Evolutionary conservation across 2,888 invertebrate species (phyloP), one percentile per base, ranked within the genome.

Genomic region (Tenthredo livida): DNA sequence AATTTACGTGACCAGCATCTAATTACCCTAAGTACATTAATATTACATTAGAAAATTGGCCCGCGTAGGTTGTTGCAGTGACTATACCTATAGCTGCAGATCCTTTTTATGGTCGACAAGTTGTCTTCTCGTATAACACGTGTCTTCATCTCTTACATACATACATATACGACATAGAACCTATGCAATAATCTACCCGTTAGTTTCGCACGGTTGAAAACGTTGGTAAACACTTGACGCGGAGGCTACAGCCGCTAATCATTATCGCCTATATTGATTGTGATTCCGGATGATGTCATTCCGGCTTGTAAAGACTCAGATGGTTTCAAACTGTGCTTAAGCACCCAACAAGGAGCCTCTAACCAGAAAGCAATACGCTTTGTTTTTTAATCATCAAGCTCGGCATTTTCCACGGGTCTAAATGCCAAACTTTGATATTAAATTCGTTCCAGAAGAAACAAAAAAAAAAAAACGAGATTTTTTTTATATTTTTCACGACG

Each of bases 191-290:
- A 80, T 40, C 40, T 50, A 61, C 80, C 40, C 83, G 83, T 83
- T 67, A 43, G 65, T 67, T 83, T 67, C 67, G 83, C 83, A 83
- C 83, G 83, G 65, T 83, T 83, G 47, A 83, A 83, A 67, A 83
- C 29, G 43, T 83, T 29, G 17, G 83, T 83, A 83, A 83, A 83
- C 67, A 83, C 83, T 83, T 70, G 83, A 43, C 83, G 67, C n/a
- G 43, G 29, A 37, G 37, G n/a, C 25, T 83, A 67, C 43, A 83
- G 47, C 47, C 83, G 83, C 47, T 67, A 83, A 83, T 67, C 67
- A 83, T 83, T 50, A 67, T 61, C 83, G 40, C 47, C 67, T 83
- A 83, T 83, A 67, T 67, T 67, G 83, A 83, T 83, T 83, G 67
- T 83, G 25, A 83, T 67, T 65, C 47, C 67, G 25, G 83, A 83